Conservation (phyloP, 2,113 vertebrate species). For the Nibea albiflora region DNA sequence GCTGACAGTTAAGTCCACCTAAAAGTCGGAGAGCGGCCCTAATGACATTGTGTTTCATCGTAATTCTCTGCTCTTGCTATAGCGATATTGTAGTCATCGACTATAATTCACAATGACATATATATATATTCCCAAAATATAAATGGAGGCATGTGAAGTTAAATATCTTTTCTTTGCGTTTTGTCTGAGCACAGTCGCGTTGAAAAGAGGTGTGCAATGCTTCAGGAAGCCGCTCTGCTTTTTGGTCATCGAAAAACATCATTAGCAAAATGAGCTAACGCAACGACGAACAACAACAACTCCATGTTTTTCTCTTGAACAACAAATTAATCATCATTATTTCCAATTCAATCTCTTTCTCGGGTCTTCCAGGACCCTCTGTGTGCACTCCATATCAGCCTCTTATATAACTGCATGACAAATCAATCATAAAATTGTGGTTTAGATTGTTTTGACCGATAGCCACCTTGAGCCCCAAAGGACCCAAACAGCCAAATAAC, state of each 20-base stretch:
- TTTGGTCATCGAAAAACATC: constrained; percentile 36
- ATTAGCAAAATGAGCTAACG: constrained; percentile 46
- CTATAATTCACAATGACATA: constrained; percentile 53
- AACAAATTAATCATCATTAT: constrained; percentile 38
- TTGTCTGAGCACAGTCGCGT: not conserved
- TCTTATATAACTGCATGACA: constrained; percentile 74
- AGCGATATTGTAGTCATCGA: constrained; percentile 44
- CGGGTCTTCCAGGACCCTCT: constrained; percentile 33
- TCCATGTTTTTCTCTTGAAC: constrained; percentile 21
- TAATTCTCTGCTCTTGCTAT: constrained; percentile 52
- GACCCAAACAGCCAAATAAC: constrained; percentile 68
- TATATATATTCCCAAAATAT: constrained; percentile 55
- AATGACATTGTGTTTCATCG: constrained; percentile 71
- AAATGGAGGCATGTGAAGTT: constrained; percentile 37
- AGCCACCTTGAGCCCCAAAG: constrained; percentile 62
- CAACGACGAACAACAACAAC: not conserved
- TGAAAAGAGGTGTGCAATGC: constrained; percentile 2
- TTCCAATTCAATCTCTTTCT: constrained; percentile 13
- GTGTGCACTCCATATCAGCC: constrained; percentile 36
- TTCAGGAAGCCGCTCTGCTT: constrained; percentile 28
- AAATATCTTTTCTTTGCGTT: constrained; percentile 24
- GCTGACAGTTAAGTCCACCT: constrained; percentile 74
- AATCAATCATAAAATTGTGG: constrained; percentile 78
- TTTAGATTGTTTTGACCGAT: constrained; percentile 72
- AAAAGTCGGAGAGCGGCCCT: constrained; percentile 58